phyloP scores from a whole-genome alignment of 2,888 invertebrate species.

The Volucella inanis region DNA sequence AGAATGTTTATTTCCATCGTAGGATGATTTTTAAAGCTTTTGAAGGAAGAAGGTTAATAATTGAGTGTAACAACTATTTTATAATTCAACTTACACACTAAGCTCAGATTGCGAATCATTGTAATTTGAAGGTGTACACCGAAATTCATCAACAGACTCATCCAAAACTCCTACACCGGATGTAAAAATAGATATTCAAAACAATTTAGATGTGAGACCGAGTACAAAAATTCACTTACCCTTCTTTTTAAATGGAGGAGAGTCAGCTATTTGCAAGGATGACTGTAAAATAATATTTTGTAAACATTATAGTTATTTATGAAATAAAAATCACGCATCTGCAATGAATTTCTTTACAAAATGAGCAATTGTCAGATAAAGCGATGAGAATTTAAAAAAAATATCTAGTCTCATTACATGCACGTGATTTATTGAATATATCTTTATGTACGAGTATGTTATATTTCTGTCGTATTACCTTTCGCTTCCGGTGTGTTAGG shows the following conservation, averaged over 20 bases:
- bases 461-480: not conserved
- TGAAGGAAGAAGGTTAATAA: not conserved
- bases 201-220: not conserved
- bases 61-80: not conserved
- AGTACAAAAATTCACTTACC: not conserved
- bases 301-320: too few relatives aligned
- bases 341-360: too few relatives aligned
- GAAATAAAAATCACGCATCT: too few relatives aligned
- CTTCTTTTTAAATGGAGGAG: not conserved
- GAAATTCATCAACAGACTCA: slow-evolving; percentile 19
- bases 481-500: not conserved
- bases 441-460: not conserved
- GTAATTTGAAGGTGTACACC: not conserved
- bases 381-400: too few relatives aligned
- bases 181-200: not conserved
- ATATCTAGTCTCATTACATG: too few relatives aligned
- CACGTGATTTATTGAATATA: too few relatives aligned
- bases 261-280: not conserved
- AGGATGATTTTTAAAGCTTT: not conserved
- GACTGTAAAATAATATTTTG: slow-evolving; percentile 4
- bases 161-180: not conserved
- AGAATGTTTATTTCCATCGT: not conserved
- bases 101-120: slow-evolving; percentile 20
- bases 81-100: slow-evolving; percentile 24
- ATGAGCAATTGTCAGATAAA: too few relatives aligned